These are phyloP conservation scores for Hippocampus abdominalis DNA, from an alignment of 2,113 vertebrate genomes.

Conservation along the genomic window DNA sequence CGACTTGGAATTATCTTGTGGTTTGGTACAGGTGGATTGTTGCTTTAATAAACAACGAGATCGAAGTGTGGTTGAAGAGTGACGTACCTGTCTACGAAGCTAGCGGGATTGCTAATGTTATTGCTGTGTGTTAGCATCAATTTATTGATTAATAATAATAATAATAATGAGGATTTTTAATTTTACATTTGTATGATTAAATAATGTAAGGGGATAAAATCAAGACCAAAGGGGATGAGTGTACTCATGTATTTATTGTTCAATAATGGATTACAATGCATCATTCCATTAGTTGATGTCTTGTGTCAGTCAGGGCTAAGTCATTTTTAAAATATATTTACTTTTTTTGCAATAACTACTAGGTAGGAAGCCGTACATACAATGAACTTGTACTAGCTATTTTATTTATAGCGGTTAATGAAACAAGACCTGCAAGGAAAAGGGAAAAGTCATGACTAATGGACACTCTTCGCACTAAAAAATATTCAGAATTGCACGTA, in stretches of 20 bases:
- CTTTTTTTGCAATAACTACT: no score
- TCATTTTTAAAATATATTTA: no score
- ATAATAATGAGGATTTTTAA: background rate
- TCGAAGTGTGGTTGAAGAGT: background rate
- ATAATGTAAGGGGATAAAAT: background rate
- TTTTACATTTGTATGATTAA: background rate
- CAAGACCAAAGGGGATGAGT: background rate
- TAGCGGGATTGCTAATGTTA: conserved; percentile 3
- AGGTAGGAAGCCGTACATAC: no score
- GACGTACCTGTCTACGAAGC: background rate
- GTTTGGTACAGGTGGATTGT: background rate
- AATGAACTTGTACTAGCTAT: no score
- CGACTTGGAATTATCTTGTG: background rate
- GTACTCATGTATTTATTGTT: conserved; percentile 1
- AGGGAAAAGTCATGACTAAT: no score
- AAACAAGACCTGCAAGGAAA: no score
- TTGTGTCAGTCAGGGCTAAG: no score
- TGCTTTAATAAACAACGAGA: background rate
- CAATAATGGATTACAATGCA: background rate
- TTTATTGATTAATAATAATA: background rate
- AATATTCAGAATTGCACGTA: no score
- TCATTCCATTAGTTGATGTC: background rate
- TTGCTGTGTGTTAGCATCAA: background rate
- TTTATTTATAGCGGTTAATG: no score
- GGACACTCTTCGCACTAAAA: no score